Percentiles rank a stretch among this genome's conserved stretches.
These are phyloP conservation scores for Hypolimnas misippus DNA, from an alignment of 2,888 invertebrate genomes.

Conservation along the genomic window DNA sequence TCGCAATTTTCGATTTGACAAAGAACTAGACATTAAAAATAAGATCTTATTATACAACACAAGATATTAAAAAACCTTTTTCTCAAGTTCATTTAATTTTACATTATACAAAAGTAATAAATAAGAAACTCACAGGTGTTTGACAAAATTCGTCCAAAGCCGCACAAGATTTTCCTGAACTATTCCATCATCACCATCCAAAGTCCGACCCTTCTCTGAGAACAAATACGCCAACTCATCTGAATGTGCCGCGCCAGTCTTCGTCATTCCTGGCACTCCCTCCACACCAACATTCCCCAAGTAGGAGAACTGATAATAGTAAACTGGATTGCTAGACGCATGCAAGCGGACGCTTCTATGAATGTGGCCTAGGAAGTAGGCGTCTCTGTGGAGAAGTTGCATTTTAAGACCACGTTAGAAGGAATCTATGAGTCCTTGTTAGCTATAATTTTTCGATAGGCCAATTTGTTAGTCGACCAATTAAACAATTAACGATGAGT, in stretches of 20 bases:
- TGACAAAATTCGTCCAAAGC: slow-evolving; percentile 73
- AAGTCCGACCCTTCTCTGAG: slow-evolving; percentile 48
- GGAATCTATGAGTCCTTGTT: too few species aligned
- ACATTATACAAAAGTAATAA: too few species aligned
- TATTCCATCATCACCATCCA: slow-evolving; percentile 59
- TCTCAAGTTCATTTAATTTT: too few species aligned
- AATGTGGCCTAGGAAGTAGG: slow-evolving; percentile 68
- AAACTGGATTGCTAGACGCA: slow-evolving; percentile 56
- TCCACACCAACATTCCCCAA: slow-evolving; percentile 58
- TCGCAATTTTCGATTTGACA: too few species aligned
- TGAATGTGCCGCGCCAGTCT: slow-evolving; percentile 70
- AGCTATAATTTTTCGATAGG: too few species aligned
- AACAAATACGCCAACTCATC: slow-evolving; percentile 74
- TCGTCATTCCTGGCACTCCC: slow-evolving; percentile 55
- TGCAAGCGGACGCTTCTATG: slow-evolving; percentile 64
- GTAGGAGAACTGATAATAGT: slow-evolving; percentile 71
- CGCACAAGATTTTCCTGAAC: slow-evolving; percentile 58
- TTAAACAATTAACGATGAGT: too few species aligned
- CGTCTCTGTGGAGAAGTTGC: slow-evolving; percentile 58
- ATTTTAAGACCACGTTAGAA: too few species aligned
- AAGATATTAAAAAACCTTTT: too few species aligned
- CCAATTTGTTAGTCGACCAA: too few species aligned
- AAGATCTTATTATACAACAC: too few species aligned
- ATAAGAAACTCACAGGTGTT: slow-evolving; percentile 71
- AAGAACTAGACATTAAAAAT: too few species aligned